Conservation (phyloP, 1,140 invertebrate species). For the Laodelphax striatellus region DNA sequence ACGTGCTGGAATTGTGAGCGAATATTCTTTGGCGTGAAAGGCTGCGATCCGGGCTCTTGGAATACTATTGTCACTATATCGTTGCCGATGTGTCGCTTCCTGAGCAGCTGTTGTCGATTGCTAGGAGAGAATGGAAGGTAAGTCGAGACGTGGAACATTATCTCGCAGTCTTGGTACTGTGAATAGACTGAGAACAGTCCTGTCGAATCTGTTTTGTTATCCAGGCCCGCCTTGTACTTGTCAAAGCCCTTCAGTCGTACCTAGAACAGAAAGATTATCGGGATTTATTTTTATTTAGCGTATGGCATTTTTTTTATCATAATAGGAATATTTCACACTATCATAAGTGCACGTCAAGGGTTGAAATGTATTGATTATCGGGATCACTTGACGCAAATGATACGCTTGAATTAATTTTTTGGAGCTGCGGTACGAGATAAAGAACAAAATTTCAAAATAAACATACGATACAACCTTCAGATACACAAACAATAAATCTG, state of each 20-base stretch:
- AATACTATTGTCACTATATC: conserved; percentile 95
- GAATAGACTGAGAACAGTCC: conserved; percentile 78
- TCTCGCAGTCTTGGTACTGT: conserved; percentile 71
- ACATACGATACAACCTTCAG: no score
- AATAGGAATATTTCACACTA: no score
- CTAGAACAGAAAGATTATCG: no score
- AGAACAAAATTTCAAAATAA: no score
- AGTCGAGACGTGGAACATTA: conserved; percentile 92
- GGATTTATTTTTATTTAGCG: no score
- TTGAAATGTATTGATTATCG: no score
- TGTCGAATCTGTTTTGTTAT: conserved; percentile 82
- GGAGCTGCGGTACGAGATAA: no score
- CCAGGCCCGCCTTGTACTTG: conserved; percentile 82
- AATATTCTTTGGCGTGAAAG: conserved; percentile 87
- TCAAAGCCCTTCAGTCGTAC: conserved; percentile 79
- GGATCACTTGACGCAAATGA: no score
- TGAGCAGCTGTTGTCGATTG: conserved; percentile 78
- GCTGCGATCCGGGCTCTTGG: conserved; percentile 88
- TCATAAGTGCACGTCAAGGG: no score
- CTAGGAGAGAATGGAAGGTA: conserved; percentile 86
- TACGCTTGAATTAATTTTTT: no score
- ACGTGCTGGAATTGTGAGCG: conserved; percentile 95
- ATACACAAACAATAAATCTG: no score
- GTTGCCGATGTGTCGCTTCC: conserved; percentile 88
- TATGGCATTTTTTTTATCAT: no score